Evolutionary conservation across 2,797 vertebrate species (phyloP).

Genomic region (Onychomys arenicola): DNA sequence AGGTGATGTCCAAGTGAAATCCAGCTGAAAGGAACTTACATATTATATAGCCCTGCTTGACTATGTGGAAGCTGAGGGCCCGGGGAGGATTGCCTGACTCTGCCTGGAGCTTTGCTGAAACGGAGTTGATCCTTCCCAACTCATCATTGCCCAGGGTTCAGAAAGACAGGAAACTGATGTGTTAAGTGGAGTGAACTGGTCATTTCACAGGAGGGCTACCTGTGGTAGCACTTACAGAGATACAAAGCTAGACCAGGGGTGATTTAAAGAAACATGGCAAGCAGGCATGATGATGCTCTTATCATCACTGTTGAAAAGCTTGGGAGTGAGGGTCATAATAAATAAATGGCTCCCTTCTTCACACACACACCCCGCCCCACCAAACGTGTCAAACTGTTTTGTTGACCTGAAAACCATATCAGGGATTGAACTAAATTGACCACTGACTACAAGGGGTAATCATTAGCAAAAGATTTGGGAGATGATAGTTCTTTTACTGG

Average conservation of each 20-base stretch:
- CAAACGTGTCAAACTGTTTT: not conserved
- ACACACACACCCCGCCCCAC: too few relatives aligned
- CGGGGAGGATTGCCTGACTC: not conserved
- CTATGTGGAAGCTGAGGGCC: not conserved
- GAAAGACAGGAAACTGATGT: not conserved
- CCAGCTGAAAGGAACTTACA: not conserved
- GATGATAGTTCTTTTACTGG: not conserved
- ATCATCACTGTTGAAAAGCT: not conserved
- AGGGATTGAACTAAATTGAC: not conserved
- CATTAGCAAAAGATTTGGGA: not conserved
- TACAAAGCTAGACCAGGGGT: not conserved
- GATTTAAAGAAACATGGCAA: not conserved
- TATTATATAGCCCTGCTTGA: not conserved
- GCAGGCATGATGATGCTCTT: not conserved
- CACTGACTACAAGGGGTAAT: not conserved
- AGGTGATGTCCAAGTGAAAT: not conserved
- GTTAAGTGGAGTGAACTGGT: not conserved
- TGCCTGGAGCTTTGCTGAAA: not conserved
- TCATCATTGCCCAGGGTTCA: not conserved
- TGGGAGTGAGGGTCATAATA: not conserved
- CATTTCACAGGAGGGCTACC: constrained; percentile 4
- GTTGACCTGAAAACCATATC: not conserved
- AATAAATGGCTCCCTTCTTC: not conserved
- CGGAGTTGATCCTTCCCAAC: not conserved
- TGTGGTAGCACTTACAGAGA: not conserved